Conservation (phyloP, 2,113 vertebrate genomes). For the Natator depressus region DNA sequence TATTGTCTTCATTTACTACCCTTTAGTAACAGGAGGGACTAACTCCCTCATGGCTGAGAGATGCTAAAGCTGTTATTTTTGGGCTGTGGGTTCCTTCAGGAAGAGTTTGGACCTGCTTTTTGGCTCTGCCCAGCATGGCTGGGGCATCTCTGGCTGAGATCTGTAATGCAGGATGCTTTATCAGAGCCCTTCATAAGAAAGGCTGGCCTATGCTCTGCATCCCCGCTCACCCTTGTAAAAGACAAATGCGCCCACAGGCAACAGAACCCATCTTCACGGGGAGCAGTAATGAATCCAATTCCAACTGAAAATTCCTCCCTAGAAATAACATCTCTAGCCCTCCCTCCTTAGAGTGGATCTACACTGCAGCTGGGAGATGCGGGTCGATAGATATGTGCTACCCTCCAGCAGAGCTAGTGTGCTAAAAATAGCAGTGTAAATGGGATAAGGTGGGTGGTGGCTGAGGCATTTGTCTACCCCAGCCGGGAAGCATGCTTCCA, state of each 20-base stretch:
- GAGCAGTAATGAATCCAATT: background rate
- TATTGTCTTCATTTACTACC: background rate
- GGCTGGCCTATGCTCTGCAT: background rate
- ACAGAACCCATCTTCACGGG: background rate
- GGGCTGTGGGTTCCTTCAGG: background rate
- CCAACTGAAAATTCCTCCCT: background rate
- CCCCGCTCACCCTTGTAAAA: background rate
- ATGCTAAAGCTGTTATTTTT: background rate
- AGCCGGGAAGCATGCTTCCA: background rate
- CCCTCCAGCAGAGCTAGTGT: background rate
- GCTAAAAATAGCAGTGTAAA: background rate
- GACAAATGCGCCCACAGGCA: rapidly evolving
- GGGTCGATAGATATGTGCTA: background rate
- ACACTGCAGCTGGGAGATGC: background rate
- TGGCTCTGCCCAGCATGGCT: background rate
- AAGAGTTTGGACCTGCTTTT: background rate
- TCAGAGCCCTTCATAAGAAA: background rate
- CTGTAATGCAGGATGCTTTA: background rate
- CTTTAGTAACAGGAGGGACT: background rate
- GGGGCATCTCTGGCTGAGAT: background rate
- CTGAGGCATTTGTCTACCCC: background rate
- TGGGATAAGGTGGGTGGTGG: background rate
- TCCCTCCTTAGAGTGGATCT: background rate
- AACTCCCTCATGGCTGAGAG: background rate
- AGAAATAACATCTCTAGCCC: background rate